Percentiles rank a stretch among this genome's conserved stretches.
These are phyloP conservation scores for Drosophila willistoni DNA, from an alignment of 1,140 invertebrate genomes.

Conservation along the genomic window DNA sequence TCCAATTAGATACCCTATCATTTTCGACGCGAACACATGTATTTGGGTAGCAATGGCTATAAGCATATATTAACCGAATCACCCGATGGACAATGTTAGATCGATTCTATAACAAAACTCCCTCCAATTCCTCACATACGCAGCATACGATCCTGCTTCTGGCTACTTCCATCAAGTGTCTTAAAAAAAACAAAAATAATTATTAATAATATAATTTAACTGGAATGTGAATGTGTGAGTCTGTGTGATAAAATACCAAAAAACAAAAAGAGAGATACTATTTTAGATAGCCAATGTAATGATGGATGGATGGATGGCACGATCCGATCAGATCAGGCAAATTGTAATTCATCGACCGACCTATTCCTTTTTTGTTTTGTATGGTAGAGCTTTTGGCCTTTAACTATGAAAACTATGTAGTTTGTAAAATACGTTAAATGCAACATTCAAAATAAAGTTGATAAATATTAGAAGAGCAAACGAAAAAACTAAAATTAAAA, in stretches of 20 bases:
- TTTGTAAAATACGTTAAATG: slow-evolving; percentile 35
- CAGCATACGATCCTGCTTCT: slow-evolving; percentile 18
- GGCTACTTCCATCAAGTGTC: slow-evolving; percentile 55
- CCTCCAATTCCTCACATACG: background rate
- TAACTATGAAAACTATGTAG: slow-evolving; percentile 34
- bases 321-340: slow-evolving; percentile 25
- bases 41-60: slow-evolving; percentile 80
- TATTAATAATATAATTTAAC: background rate
- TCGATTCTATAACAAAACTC: background rate
- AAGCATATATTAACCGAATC: slow-evolving; percentile 81
- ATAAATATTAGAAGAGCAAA: background rate
- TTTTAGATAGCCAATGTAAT: slow-evolving; percentile 54
- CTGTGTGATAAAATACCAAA: slow-evolving; percentile 50
- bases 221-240: slow-evolving; percentile 1
- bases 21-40: slow-evolving; percentile 80
- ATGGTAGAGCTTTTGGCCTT: slow-evolving; percentile 40
- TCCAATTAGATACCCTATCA: slow-evolving; percentile 70
- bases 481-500: background rate
- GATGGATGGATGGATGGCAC: slow-evolving; percentile 51
- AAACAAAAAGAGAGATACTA: slow-evolving; percentile 30
- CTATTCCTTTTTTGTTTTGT: slow-evolving; percentile 42
- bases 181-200: slow-evolving; percentile 8
- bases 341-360: slow-evolving; percentile 21
- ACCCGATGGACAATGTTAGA: slow-evolving; percentile 76
- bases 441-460: slow-evolving; percentile 40